Conservation (phyloP, 2,888 invertebrate species). For the Exephanes ischioxanthus region DNA sequence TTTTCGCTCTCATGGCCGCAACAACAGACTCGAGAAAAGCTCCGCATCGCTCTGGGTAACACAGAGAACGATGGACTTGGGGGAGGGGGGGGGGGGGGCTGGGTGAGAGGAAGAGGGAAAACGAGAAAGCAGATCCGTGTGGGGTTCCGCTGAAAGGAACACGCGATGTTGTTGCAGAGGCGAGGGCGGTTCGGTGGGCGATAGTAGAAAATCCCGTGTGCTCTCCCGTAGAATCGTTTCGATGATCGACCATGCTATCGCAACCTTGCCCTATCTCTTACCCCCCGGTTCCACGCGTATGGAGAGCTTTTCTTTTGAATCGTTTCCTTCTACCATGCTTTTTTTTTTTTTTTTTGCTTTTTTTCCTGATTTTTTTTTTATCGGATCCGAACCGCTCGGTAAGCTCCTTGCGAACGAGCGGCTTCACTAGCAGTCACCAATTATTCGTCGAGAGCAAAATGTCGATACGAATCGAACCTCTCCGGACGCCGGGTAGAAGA, state of each 20-base stretch:
- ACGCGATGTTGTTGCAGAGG: slow-evolving; percentile 56
- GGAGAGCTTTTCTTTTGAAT: slow-evolving; percentile 20
- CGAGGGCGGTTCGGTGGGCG: slow-evolving; percentile 36
- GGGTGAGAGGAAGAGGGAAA: not conserved
- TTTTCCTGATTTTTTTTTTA: slow-evolving; percentile 25
- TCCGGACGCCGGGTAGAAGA: too few relatives aligned
- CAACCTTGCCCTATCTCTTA: slow-evolving; percentile 30
- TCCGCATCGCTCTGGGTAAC: slow-evolving; percentile 1
- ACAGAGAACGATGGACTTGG: slow-evolving; percentile 17
- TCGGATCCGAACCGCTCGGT: slow-evolving; percentile 16
- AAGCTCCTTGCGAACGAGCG: slow-evolving; percentile 1
- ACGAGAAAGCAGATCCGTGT: not conserved
- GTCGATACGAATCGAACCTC: not conserved
- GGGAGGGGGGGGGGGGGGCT: slow-evolving; percentile 6
- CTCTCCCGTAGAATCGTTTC: slow-evolving; percentile 67
- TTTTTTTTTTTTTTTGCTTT: slow-evolving; percentile 7
- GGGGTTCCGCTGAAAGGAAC: slow-evolving; percentile 42
- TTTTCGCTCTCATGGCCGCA: slow-evolving; percentile 48
- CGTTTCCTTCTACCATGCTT: not conserved
- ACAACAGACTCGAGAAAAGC: slow-evolving; percentile 62
- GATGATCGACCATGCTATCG: slow-evolving; percentile 71
- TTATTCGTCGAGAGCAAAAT: not conserved
- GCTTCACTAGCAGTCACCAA: not conserved
- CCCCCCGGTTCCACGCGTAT: slow-evolving; percentile 37
- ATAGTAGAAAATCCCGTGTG: slow-evolving; percentile 29